Base-by-base conservation (phyloP, 2,797 vertebrate species). In the Acestrorhynchus altus region DNA sequence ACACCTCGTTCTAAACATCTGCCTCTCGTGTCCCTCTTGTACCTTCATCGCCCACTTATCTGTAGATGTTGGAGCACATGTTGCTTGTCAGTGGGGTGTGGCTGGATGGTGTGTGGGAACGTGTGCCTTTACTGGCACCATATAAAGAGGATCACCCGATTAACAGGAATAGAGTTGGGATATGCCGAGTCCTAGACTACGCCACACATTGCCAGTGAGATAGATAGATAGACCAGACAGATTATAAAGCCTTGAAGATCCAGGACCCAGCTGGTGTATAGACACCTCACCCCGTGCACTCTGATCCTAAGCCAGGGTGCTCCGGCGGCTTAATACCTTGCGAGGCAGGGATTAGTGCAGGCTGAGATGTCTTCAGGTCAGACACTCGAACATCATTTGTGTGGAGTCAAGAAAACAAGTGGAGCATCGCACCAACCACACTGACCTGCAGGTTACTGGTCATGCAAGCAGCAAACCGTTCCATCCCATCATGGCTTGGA, bases 141-240 rank as follows among this genome's bases (percentile, higher is more conserved):
- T 54, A 20, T 65, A 60, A 46, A 26, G 47, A 44, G 56, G 39
- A 18, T 76, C 40, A 16, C 57, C 49, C 20, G 44, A 72, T 81
- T 67, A 77, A 0, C 35, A 40, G 31, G 35, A 39, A 63, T 54
- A 20, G 2, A 4, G 8, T n/a, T n/a, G 10, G 20, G 11, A 40
- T 26, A 28, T 44, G 20, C n/a, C 10, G 49, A 65, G 39, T n/a
- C 20, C 39, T 65, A 44, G 63, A 46, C 39, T 28, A 12, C 22
- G 5, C 4, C 13, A 59, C 13, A n/a, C 28, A 18, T 35, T 2
- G 16, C 47, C 47, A 56, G 42, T 9, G 46, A 18, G 16, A 26
- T 35, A 64, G 12, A 20, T 16, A 44, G 35, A 26, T 63, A n/a
- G n/a, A n/a, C n/a, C 59, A 54, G 59, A 49, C 40, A 46, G 40